Evolutionary conservation across 2,797 vertebrate genomes (phyloP), one percentile per base, ranked within the genome.

Genomic region (Falco concolor): DNA sequence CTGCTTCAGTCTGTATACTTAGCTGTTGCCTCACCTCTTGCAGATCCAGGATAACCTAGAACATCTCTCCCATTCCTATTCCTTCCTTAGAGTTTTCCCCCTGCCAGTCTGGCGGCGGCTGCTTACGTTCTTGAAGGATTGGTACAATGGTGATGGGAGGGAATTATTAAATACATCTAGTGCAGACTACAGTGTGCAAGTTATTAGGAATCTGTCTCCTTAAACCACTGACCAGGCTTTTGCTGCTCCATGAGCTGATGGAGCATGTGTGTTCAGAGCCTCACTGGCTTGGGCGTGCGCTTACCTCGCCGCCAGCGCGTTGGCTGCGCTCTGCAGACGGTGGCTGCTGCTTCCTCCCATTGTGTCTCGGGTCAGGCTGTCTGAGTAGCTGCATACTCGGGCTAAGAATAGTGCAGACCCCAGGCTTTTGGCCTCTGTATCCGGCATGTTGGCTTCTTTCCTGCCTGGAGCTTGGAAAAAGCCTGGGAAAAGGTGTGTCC

Each of bases 341-440:
- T 68, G 85, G 84, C 83, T 95, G 82, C 88, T 38, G 73, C 72
- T 93, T 93, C 91, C 95, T 89, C 34, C 88, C 88, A 96, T 97
- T 97, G 96, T 97, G 92, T 88, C 74, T 64, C 1, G 0, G 73
- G 75, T 82, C 2, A 2, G 79, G 90, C 90, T 65, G 74, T 68
- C 92, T 28, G 69, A 70, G 88, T 36, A 32, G 47, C 57, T 53
- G 36, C 40, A 7, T 12, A 38, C 50, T 87, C 36, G 19, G 53
- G 83, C 88, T 93, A 87, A 95, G 86, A 96, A 96, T 96, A 82
- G 76, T 70, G 88, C 88, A 82, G 84, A 93, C 81, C 82, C 83
- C 67, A 42, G 89, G 80, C 77, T 52, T 84, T 82, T 91, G 94
- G 86, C 44, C 82, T 92, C 49, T 49, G 21, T 53, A 59, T 84